Conservation (phyloP, 2,113 vertebrate genomes). For the Bubo bubo region DNA sequence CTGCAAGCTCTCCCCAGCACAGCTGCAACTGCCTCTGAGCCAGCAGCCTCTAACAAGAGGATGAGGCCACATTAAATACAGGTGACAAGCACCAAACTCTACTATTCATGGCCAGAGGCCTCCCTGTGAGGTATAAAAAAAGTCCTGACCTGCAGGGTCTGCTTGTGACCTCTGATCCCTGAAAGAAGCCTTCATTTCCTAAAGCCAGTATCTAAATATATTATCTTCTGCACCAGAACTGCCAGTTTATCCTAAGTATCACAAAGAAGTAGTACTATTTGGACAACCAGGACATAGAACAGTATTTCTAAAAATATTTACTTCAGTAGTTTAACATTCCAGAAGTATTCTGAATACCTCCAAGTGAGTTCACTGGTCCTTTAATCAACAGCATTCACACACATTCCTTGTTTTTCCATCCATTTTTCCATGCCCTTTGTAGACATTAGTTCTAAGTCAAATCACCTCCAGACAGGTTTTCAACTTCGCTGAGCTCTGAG, state of each 20-base stretch:
- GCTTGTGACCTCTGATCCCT: neutral
- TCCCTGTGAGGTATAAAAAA: neutral
- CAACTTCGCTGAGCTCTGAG: neutral
- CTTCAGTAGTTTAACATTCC: neutral
- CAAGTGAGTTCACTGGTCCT: neutral
- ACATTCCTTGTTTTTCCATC: neutral
- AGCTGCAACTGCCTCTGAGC: neutral
- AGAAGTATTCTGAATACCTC: neutral
- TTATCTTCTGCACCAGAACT: neutral
- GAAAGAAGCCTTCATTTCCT: neutral
- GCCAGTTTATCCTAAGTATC: neutral
- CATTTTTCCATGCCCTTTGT: neutral
- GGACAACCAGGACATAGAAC: neutral
- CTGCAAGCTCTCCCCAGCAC: neutral
- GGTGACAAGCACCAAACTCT: neutral
- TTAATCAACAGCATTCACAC: neutral
- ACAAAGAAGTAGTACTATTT: neutral
- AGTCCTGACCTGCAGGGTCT: neutral
- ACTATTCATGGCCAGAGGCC: accelerated
- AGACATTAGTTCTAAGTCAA: neutral
- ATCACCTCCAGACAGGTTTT: neutral
- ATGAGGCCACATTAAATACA: neutral
- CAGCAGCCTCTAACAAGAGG: neutral
- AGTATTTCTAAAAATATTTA: neutral
- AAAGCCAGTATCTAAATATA: no score